Base-by-base conservation (phyloP, 2,797 vertebrate genomes). In the Mallotus villosus region DNA sequence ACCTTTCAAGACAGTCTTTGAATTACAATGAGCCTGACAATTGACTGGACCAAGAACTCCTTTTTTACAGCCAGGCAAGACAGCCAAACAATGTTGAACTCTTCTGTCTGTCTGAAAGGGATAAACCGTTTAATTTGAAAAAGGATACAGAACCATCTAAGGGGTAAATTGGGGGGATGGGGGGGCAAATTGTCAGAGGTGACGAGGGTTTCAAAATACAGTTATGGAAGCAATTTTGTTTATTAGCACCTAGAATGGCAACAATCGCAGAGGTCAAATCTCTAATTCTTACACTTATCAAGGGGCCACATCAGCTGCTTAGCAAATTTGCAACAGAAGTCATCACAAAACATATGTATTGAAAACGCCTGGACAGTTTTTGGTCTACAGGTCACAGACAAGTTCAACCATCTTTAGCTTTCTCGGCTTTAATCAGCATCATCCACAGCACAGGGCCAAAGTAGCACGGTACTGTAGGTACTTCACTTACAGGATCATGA, bases 1-100 rank as follows among this genome's bases (percentile, higher is more conserved):
- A 86, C 80, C 83, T 88, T 90, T 88, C 77, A 70, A 86, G 82
- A 74, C 73, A 77, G 84, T 82, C 82, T 79, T 82, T 80, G 88
- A 90, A 92, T 89, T 82, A 86, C 86, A 82, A 84, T 71, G 72
- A 72, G 68, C 67, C 78, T 69, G 67, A 74, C 84, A 88, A 85
- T 82, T 72, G 85, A 71, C 84, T 58, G 57, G 74, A 88, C 77
- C 75, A 68, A 65, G 83, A 84, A 85, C 85, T 88, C 68, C 69
- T 83, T 89, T 59, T 85, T 84, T 46, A 46, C 41, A 62, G 58
- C 72, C 68, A 74, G 77, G 81, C 83, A 82, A 81, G 81, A 86
- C 80, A 79, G 81, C 76, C 70, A 74, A 85, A 86, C 85, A 82
- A 88, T 89, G 89, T 87, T 79, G 72, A 80, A 73, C 83, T 82